Evolutionary conservation across 2,797 vertebrate genomes (phyloP).

Genomic region (Enteromius afrohamiltoni): DNA sequence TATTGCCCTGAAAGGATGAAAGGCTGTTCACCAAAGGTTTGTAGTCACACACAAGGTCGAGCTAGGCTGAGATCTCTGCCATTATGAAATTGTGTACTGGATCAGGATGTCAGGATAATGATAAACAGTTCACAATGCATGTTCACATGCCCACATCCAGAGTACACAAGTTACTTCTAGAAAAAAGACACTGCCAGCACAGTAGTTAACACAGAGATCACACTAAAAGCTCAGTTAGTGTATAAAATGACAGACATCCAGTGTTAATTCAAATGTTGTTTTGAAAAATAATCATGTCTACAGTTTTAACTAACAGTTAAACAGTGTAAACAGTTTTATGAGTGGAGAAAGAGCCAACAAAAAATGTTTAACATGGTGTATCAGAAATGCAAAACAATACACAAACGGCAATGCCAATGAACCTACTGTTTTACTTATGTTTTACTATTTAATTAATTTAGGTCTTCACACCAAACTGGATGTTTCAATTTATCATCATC

Average conservation of each 20-base stretch:
- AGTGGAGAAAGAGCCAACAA: not conserved
- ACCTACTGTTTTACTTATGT: constrained; percentile 27
- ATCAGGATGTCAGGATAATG: no score
- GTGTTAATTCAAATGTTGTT: not conserved
- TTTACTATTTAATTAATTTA: constrained; percentile 45
- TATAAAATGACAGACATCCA: not conserved
- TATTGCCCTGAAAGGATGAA: no score
- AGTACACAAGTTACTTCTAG: no score
- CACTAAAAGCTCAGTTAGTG: not conserved
- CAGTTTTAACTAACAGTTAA: no score
- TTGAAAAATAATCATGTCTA: not conserved
- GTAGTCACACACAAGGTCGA: no score
- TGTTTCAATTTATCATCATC: constrained; percentile 49
- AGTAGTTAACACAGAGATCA: not conserved
- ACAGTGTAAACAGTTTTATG: not conserved
- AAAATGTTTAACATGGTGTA: not conserved
- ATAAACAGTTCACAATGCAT: no score
- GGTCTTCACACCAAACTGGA: constrained; percentile 4
- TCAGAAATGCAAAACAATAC: not conserved
- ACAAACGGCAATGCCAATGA: not conserved
- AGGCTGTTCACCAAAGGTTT: no score
- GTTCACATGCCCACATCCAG: no score
- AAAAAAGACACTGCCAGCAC: no score
- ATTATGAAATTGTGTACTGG: no score
- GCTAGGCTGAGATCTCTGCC: no score